These are phyloP conservation scores for Sphenopsis melanotis DNA, from an alignment of 2,797 vertebrate genomes.

Conservation along the genomic window DNA sequence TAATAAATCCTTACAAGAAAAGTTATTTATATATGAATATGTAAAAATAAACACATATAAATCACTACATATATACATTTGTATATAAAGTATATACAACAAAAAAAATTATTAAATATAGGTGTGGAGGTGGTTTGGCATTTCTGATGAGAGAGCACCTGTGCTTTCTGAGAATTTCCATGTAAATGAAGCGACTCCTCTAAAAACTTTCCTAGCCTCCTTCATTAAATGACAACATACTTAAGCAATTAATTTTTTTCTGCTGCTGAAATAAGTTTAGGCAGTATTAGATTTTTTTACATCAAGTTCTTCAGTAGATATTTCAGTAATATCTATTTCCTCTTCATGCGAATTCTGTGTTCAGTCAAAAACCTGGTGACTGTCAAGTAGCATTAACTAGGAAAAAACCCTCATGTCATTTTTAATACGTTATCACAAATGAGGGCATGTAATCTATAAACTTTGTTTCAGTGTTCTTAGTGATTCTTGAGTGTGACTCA, in stretches of 20 bases:
- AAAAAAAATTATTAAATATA: background rate
- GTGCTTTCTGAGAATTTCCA: background rate
- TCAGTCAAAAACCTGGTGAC: background rate
- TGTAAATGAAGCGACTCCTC: background rate
- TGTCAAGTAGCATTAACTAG: background rate
- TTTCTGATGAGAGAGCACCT: background rate
- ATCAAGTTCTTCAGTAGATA: background rate
- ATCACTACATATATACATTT: background rate
- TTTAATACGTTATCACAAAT: background rate
- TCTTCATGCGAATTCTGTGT: background rate
- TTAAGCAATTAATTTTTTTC: background rate
- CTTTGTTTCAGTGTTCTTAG: background rate
- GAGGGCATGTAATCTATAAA: background rate
- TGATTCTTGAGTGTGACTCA: background rate
- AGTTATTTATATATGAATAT: background rate
- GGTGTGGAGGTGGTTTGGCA: background rate
- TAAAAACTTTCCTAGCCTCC: background rate
- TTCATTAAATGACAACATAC: background rate
- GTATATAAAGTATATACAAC: background rate
- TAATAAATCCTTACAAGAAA: background rate
- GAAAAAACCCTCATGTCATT: accelerated
- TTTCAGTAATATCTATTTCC: background rate
- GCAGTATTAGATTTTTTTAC: background rate
- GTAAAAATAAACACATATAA: background rate
- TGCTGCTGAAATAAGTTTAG: background rate